These are phyloP conservation scores for Fabriciana adippe DNA, from an alignment of 2,888 invertebrate species.

Conservation along the genomic window DNA sequence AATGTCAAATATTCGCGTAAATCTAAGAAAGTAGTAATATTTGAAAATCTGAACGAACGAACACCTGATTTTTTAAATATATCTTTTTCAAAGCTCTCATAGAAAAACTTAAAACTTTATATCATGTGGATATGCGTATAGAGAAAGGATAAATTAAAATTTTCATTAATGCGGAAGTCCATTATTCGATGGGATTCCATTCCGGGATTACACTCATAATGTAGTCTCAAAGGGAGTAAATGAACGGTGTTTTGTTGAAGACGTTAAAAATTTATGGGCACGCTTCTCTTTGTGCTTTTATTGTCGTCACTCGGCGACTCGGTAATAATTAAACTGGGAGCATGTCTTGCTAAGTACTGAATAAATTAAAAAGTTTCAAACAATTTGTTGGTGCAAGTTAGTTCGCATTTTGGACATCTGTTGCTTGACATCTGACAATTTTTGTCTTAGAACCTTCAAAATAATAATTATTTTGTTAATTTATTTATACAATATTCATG, in stretches of 20 bases:
- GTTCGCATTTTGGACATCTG: not conserved
- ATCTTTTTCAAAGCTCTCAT: not conserved
- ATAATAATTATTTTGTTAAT: too few relatives aligned
- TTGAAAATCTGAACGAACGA: too few relatives aligned
- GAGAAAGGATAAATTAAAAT: constrained; percentile 21
- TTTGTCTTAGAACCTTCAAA: too few relatives aligned
- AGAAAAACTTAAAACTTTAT: constrained; percentile 1
- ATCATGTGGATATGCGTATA: constrained; percentile 2
- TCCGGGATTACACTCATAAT: constrained; percentile 39
- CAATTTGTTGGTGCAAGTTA: constrained; percentile 1
- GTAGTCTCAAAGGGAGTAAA: constrained; percentile 58
- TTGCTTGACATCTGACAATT: not conserved
- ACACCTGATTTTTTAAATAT: too few relatives aligned
- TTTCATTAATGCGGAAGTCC: constrained; percentile 30
- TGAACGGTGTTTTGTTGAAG: constrained; percentile 64
- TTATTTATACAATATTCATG: too few relatives aligned
- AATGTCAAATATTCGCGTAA: too few relatives aligned
- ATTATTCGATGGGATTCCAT: constrained; percentile 36
- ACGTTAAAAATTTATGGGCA: constrained; percentile 72
- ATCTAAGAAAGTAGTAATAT: too few relatives aligned
- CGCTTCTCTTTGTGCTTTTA: constrained; percentile 67
- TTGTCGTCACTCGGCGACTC: constrained; percentile 51
- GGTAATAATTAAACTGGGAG: constrained; percentile 47
- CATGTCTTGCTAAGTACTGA: constrained; percentile 46
- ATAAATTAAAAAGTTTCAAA: constrained; percentile 46